Evolutionary conservation across 2,797 vertebrate genomes (phyloP).

Genomic region (Thamnophis elegans): DNA sequence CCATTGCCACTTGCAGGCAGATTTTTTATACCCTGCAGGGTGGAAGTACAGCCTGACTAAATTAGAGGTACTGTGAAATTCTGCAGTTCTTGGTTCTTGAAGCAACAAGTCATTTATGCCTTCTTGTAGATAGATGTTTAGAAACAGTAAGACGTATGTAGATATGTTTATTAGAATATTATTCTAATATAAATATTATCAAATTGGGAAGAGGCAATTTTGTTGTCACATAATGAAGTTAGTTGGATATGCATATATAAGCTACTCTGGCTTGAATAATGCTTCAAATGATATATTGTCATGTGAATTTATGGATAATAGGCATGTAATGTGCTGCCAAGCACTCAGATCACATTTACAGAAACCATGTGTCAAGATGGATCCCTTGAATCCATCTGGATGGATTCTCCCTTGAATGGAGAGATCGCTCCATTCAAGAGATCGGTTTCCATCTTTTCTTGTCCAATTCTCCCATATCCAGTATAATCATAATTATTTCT

Average conservation of each 20-base stretch:
- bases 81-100: background rate
- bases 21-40: background rate
- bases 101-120: background rate
- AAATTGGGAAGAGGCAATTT: background rate
- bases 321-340: background rate
- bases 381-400: background rate
- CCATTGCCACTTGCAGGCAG: fast-evolving
- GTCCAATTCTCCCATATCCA: background rate
- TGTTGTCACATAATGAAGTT: background rate
- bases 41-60: background rate
- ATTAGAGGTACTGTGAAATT: background rate
- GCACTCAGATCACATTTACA: background rate
- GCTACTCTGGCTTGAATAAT: background rate
- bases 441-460: background rate
- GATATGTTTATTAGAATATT: background rate
- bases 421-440: background rate
- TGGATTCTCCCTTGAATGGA: background rate
- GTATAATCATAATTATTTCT: background rate
- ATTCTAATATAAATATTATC: too few species aligned
- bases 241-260: background rate
- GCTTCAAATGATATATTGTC: background rate
- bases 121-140: background rate
- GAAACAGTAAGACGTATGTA: background rate
- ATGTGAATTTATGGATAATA: background rate
- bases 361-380: background rate